A percentile compares a stretch with the other conserved stretches of the same genome.
Conservation (phyloP, 2,888 invertebrate species). For the Aquatica leii region DNA sequence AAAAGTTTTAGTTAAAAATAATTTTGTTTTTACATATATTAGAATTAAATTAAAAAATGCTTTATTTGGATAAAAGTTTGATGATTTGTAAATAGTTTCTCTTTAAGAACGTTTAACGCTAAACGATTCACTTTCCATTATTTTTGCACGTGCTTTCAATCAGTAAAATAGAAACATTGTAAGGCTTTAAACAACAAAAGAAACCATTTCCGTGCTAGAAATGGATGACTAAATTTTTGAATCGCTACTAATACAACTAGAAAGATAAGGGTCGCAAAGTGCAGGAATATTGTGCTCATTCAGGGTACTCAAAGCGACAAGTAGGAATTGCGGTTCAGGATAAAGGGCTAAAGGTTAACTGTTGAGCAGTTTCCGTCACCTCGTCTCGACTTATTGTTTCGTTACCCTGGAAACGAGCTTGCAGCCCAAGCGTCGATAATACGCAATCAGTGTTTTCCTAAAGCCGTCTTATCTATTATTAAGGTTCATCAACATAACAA, state of each 20-base stretch:
- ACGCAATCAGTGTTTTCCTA: conserved; percentile 44
- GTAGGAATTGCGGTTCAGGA: conserved; percentile 33
- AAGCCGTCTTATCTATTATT: conserved; percentile 43
- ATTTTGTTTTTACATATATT: too few species aligned
- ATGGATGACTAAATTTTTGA: conserved; percentile 32
- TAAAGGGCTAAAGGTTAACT: conserved; percentile 40
- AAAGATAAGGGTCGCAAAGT: conserved; percentile 27
- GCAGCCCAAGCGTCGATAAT: conserved; percentile 41
- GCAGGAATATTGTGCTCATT: conserved; percentile 29
- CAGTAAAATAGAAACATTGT: conserved; percentile 18
- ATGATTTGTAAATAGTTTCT: conserved; percentile 7
- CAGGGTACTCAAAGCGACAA: conserved; percentile 24
- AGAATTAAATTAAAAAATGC: too few species aligned
- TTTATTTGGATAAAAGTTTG: too few species aligned
- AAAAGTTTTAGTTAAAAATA: too few species aligned
- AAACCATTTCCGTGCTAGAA: conserved; percentile 26
- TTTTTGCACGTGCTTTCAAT: conserved; percentile 30
- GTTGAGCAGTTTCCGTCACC: conserved; percentile 40
- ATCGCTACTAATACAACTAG: conserved; percentile 23
- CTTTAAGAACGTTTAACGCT: conserved; percentile 16
- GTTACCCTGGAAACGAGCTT: conserved; percentile 37
- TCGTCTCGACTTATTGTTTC: conserved; percentile 41
- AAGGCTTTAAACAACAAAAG: conserved; percentile 32
- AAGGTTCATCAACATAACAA: conserved; percentile 41
- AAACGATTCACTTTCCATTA: conserved; percentile 26